A percentile compares a stretch with the other conserved stretches of the same genome.
These are phyloP conservation scores for Adelosebastes latens DNA, from an alignment of 2,797 vertebrate genomes.

Conservation along the genomic window DNA sequence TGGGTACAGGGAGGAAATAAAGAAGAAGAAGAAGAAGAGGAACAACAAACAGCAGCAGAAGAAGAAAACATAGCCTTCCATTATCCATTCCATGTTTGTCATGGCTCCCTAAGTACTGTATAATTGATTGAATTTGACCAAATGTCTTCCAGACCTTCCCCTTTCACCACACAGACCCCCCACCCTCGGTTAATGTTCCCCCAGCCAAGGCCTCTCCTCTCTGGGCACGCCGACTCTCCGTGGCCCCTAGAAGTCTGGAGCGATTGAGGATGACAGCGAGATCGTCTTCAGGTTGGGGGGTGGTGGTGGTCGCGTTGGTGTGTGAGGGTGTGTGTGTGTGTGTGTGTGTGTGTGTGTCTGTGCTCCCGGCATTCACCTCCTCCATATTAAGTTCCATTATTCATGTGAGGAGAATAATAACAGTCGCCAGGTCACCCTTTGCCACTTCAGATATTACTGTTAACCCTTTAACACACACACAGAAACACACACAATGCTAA, in stretches of 20 bases:
- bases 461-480: conserved; percentile 61
- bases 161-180: conserved; percentile 51
- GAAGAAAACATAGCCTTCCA: background rate
- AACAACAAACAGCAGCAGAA: conserved; percentile 17
- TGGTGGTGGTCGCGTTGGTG: background rate
- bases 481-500: conserved; percentile 24
- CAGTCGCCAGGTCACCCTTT: conserved; percentile 67
- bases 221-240: conserved; percentile 41
- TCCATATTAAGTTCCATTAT: conserved; percentile 83
- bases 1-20: background rate
- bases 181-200: conserved; percentile 8
- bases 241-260: conserved; percentile 57
- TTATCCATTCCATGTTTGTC: conserved; percentile 43
- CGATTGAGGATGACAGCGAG: conserved; percentile 42
- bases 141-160: conserved; percentile 61
- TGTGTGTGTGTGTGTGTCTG: conserved; percentile 34
- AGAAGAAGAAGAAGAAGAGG: background rate
- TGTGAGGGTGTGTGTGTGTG: conserved; percentile 22
- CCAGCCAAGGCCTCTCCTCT: conserved; percentile 49
- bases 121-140: conserved; percentile 65
- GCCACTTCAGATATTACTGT: conserved; percentile 73
- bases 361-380: conserved; percentile 68
- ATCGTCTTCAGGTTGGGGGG: conserved; percentile 3
- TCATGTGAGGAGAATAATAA: conserved; percentile 79
- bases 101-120: conserved; percentile 44